Evolutionary conservation across 2,888 invertebrate genomes (phyloP).

Genomic region (Unio pictorum): DNA sequence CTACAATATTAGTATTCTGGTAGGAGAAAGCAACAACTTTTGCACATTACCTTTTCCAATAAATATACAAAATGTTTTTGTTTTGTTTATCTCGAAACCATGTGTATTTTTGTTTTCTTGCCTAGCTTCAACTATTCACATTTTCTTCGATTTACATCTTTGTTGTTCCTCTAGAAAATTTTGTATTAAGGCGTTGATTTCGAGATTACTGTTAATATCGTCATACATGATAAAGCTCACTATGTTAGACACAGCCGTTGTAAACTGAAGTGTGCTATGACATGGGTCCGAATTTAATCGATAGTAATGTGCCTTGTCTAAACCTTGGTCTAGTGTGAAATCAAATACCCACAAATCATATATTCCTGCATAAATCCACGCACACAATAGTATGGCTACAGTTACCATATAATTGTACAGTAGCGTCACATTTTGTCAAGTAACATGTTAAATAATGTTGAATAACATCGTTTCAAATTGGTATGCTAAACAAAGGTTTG

Average conservation of each 20-base stretch:
- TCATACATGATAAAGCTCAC: conserved; percentile 10
- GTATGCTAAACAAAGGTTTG: no score
- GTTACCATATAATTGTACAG: no score
- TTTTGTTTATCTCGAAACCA: no score
- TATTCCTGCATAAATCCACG: no score
- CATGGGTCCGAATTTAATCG: conserved; percentile 2
- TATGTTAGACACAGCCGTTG: neutral
- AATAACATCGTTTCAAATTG: no score
- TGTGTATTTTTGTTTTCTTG: neutral
- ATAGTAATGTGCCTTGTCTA: conserved; percentile 5
- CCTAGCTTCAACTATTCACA: neutral
- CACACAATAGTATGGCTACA: no score
- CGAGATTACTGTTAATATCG: conserved; percentile 11
- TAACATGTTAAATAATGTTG: no score
- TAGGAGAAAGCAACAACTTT: no score
- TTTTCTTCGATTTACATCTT: neutral
- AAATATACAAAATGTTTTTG: no score
- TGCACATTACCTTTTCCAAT: no score
- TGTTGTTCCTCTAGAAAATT: conserved; percentile 4
- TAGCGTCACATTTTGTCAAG: no score
- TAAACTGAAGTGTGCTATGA: conserved; percentile 4
- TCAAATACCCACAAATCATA: conserved; percentile 6
- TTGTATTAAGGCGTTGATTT: conserved; percentile 6
- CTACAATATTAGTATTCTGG: no score
- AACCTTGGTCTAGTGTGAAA: conserved; percentile 5